Evolutionary conservation across 2,797 vertebrate genomes (phyloP), one percentile per base, ranked within the genome.

Genomic region (Alfaro cultratus): DNA sequence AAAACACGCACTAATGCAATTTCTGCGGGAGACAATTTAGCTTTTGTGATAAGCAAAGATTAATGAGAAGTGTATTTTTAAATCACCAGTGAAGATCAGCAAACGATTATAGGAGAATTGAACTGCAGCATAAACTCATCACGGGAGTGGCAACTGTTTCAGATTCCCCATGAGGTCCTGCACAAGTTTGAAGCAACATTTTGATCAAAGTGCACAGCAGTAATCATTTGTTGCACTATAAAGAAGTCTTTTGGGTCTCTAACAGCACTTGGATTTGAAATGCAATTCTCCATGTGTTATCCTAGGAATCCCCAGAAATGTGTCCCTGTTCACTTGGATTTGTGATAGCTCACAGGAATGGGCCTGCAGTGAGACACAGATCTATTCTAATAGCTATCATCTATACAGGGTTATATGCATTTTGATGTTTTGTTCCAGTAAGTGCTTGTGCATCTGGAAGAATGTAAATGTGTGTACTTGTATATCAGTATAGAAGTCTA

Each of bases 61-160:
- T 93, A 89, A 92, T 88, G 87, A 91, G 87, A 80, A 80, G 79
- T 87, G 86, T 84, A 88, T 87, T 84, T 87, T 85, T 88, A 88
- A 90, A 90, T 93, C 90, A 86, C 23, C 78, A 43, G 78, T 85
- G 81, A 88, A 83, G 75, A 91, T 92, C 86, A 90, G 81, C 84
- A 88, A 85, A 91, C 83, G 86, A 74, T 90, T 89, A 90, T 85
- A 80, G 83, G 91, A 79, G 75, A 85, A 85, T 80, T 83, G 86
- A 86, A 84, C 83, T 74, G 80, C 80, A 83, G 79, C 73, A 84
- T 85, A 86, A 91, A 85, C 77, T 73, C 85, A 73, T 83, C 82
- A 79, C 67, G 84, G 74, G 72, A 34, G 79, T 62, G 64, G 80
- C 79, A 79, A 89, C 83, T 87, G 79, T 82, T 80, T 70, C 81